Percentiles rank a stretch among this genome's conserved stretches.
These are phyloP conservation scores for Bovichtus variegatus DNA, from an alignment of 2,797 vertebrate genomes.

Conservation along the genomic window DNA sequence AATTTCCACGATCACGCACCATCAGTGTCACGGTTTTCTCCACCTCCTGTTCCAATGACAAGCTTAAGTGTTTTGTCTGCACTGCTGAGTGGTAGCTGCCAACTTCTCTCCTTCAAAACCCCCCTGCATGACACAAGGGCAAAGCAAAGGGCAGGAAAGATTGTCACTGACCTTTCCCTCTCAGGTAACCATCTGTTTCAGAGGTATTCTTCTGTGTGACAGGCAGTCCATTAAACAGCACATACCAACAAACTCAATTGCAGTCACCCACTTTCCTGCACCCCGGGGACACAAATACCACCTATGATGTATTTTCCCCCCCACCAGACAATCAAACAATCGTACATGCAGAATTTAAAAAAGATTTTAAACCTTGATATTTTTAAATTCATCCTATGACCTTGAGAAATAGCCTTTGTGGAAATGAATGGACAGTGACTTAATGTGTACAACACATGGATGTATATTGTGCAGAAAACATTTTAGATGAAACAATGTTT, in stretches of 20 bases:
- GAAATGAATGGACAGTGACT: neutral
- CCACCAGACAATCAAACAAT: neutral
- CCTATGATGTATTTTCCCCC: constrained; percentile 23
- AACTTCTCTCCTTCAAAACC: constrained; percentile 15
- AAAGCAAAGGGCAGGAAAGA: constrained; percentile 44
- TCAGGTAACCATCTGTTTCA: constrained; percentile 59
- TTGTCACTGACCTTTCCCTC: constrained; percentile 49
- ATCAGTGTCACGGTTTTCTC: constrained; percentile 46
- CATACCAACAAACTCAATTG: constrained; percentile 13
- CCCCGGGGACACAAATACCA: constrained; percentile 1
- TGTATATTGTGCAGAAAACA: neutral
- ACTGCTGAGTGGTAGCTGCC: constrained; percentile 36
- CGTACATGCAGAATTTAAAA: neutral
- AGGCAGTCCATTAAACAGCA: constrained; percentile 40
- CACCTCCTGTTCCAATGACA: constrained; percentile 27
- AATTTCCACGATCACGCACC: constrained; percentile 53
- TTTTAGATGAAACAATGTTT: neutral
- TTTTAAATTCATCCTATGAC: neutral
- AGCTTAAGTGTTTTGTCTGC: constrained; percentile 44
- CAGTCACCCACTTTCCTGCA: neutral
- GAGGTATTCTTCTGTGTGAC: constrained; percentile 41
- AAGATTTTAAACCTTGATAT: neutral
- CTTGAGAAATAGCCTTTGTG: constrained; percentile 2
- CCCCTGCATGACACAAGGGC: constrained; percentile 27
- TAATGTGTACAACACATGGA: neutral